Conservation (phyloP, 2,113 vertebrate genomes). For the Opisthocomus hoazin region DNA sequence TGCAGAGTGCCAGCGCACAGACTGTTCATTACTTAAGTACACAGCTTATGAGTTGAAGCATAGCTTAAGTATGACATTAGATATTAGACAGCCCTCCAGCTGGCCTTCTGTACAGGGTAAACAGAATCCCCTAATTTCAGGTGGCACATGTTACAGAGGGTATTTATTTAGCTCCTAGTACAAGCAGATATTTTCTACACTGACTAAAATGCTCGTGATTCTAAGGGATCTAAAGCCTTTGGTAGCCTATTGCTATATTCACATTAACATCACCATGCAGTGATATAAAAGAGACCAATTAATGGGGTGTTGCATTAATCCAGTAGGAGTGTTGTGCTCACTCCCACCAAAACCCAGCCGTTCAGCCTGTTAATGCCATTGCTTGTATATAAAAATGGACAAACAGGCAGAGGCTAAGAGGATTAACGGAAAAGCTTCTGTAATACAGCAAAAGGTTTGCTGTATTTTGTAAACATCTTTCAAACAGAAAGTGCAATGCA, state of each 20-base stretch:
- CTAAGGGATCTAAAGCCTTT: neutral
- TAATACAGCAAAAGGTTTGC: constrained; percentile 22
- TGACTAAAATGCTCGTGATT: neutral
- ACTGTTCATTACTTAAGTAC: neutral
- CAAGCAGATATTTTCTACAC: neutral
- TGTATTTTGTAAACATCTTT: constrained; percentile 26
- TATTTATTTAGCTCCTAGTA: neutral
- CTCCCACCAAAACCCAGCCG: neutral
- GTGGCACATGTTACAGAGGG: neutral
- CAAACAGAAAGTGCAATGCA: neutral
- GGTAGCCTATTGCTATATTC: neutral
- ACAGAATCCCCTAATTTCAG: neutral
- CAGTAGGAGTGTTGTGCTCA: neutral
- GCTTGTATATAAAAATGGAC: constrained; percentile 1
- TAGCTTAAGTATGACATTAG: neutral
- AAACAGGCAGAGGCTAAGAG: constrained; percentile 15
- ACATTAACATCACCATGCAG: neutral
- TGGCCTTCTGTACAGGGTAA: neutral
- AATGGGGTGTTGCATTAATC: neutral
- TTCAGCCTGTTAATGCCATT: neutral
- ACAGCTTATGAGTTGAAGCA: accelerated
- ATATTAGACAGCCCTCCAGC: neutral
- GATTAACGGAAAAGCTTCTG: constrained; percentile 19
- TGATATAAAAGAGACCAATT: neutral
- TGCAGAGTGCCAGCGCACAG: neutral